A percentile compares a stretch with the other conserved stretches of the same genome.
Evolutionary conservation across 2,888 invertebrate genomes (phyloP).

Genomic region (Nemotelus pantherinus): DNA sequence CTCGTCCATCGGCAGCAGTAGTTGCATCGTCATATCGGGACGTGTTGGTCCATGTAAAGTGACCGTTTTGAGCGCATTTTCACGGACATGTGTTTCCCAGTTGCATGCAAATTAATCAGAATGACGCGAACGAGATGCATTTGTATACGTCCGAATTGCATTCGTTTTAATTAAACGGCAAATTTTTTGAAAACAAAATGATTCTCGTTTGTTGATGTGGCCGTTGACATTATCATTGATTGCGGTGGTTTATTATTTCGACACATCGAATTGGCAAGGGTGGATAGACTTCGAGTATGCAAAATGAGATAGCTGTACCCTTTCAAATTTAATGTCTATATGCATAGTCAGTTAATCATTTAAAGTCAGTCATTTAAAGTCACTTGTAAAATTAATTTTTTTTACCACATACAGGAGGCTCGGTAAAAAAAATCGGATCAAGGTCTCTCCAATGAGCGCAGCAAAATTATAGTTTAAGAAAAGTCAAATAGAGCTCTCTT

Average conservation of each 20-base stretch:
- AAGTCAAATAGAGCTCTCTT: no score
- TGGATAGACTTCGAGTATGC: no score
- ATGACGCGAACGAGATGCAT: neutral
- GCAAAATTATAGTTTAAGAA: no score
- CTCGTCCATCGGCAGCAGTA: constrained; percentile 2
- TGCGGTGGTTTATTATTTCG: neutral
- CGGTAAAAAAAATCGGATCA: no score
- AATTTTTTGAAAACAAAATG: constrained; percentile 19
- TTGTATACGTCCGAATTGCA: neutral
- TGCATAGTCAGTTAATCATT: no score
- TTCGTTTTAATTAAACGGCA: constrained; percentile 45
- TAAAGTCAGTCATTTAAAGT: no score
- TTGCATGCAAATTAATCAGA: constrained; percentile 48
- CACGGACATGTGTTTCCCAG: constrained; percentile 4
- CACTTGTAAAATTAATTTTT: no score
- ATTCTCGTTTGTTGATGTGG: constrained; percentile 10
- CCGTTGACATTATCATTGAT: constrained; percentile 26
- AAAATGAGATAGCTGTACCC: no score
- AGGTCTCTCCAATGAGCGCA: no score
- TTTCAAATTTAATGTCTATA: no score
- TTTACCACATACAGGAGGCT: no score
- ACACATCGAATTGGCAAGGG: neutral
- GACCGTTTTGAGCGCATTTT: neutral
- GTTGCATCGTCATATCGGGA: neutral
- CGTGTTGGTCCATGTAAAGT: neutral